A percentile compares a stretch with the other conserved stretches of the same genome.
Conservation (phyloP, 1,140 invertebrate species). For the Bombus fervidus region DNA sequence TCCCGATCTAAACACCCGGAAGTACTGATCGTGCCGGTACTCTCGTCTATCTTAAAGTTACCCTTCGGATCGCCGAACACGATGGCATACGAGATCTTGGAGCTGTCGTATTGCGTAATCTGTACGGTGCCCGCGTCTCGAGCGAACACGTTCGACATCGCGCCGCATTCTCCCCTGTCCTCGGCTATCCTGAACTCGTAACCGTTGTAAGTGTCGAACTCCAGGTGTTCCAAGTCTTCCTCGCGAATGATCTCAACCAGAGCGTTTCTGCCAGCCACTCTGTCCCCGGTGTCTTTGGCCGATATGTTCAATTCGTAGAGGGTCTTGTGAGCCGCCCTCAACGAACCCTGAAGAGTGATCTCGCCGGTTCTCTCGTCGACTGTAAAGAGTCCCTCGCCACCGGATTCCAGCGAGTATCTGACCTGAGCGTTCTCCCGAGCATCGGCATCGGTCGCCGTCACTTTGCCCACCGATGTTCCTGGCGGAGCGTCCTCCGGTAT, state of each 20-base stretch:
- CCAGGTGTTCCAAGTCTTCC: conserved; percentile 86
- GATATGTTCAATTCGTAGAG: conserved; percentile 89
- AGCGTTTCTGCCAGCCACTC: conserved; percentile 87
- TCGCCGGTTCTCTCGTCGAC: conserved; percentile 90
- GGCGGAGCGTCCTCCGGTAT: conserved; percentile 86
- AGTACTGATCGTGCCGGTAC: conserved; percentile 90
- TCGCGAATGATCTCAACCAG: conserved; percentile 91
- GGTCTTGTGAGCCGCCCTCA: conserved; percentile 85
- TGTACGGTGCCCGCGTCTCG: conserved; percentile 90
- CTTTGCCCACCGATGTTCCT: conserved; percentile 87
- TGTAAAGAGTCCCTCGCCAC: conserved; percentile 89
- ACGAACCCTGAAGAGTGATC: conserved; percentile 86
- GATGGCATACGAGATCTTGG: conserved; percentile 89
- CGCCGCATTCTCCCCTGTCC: conserved; percentile 87
- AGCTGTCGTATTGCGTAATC: conserved; percentile 81
- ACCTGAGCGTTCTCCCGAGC: conserved; percentile 92
- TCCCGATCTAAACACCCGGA: conserved; percentile 93
- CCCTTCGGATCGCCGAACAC: conserved; percentile 90
- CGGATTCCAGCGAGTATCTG: conserved; percentile 88
- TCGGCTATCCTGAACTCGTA: conserved; percentile 93
- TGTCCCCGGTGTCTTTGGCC: conserved; percentile 90
- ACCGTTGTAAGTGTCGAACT: conserved; percentile 88
- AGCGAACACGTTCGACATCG: conserved; percentile 82
- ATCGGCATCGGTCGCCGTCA: conserved; percentile 91
- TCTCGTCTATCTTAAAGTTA: conserved; percentile 91